A percentile compares a stretch with the other conserved stretches of the same genome.
Conservation (phyloP, 1,140 invertebrate genomes). For the Reticulitermes speratus region DNA sequence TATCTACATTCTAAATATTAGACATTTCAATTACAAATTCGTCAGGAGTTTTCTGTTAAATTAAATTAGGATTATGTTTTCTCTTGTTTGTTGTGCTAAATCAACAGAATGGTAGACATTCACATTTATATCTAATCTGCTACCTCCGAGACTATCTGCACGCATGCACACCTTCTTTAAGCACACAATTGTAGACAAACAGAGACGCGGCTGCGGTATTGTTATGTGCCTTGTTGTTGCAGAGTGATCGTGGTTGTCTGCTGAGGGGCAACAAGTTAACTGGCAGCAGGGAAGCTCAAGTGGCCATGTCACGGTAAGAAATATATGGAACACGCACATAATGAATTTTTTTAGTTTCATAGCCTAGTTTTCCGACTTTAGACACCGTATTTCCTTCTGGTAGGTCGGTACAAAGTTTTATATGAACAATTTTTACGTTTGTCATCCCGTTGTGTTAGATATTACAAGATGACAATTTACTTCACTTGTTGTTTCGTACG, state of each 20-base stretch:
- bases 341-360: neutral
- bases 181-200: neutral
- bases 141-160: neutral
- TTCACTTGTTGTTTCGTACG: too few species aligned
- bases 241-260: neutral
- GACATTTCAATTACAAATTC: too few species aligned
- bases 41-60: neutral
- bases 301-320: neutral
- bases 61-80: neutral
- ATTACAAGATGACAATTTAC: too few species aligned
- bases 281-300: neutral
- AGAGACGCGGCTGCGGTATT: neutral
- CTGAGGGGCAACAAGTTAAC: neutral
- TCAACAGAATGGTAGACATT: neutral
- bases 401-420: too few species aligned
- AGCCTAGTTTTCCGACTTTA: too few species aligned
- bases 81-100: neutral
- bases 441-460: too few species aligned
- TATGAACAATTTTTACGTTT: too few species aligned
- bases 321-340: neutral
- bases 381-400: too few species aligned
- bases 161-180: neutral
- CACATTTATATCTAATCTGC: neutral
- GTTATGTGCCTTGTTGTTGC: neutral
- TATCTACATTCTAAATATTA: too few species aligned